Evolutionary conservation across 2,797 vertebrate genomes (phyloP).

Genomic region (Alcedo quadribrachys): DNA sequence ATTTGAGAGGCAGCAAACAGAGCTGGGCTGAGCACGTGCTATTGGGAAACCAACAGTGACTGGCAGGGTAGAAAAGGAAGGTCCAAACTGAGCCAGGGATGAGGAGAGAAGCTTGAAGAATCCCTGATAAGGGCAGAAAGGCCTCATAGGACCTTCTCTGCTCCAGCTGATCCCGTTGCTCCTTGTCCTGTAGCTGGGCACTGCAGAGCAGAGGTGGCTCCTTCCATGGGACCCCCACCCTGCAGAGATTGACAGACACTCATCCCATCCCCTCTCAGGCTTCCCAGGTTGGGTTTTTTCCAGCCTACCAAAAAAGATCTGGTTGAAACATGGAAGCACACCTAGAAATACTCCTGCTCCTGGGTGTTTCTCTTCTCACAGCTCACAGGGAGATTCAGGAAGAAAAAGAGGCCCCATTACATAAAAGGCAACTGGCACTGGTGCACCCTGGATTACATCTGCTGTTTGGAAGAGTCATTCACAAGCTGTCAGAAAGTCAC

Average conservation of each 20-base stretch:
- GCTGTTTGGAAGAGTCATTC: not conserved
- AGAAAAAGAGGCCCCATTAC: not conserved
- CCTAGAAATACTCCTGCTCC: not conserved
- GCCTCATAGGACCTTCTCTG: not conserved
- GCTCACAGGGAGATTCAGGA: not conserved
- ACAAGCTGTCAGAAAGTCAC: slow-evolving; percentile 35
- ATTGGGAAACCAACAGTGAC: not conserved
- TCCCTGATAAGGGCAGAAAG: not conserved
- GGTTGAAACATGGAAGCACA: not conserved
- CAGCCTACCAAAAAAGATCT: no score
- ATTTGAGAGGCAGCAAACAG: not conserved
- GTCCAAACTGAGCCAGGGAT: accelerated
- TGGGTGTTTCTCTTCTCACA: not conserved
- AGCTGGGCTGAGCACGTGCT: not conserved
- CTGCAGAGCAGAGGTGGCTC: no score
- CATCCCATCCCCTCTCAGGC: no score
- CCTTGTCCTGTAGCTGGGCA: no score
- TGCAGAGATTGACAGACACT: no score
- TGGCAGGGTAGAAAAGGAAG: not conserved
- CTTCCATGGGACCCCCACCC: no score
- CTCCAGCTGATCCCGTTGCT: no score
- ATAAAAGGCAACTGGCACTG: not conserved
- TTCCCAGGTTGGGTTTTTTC: no score
- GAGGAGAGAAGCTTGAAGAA: not conserved
- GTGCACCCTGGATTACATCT: not conserved